phyloP scores from a whole-genome alignment of 2,113 vertebrate genomes.

The Seriola dumerili region DNA sequence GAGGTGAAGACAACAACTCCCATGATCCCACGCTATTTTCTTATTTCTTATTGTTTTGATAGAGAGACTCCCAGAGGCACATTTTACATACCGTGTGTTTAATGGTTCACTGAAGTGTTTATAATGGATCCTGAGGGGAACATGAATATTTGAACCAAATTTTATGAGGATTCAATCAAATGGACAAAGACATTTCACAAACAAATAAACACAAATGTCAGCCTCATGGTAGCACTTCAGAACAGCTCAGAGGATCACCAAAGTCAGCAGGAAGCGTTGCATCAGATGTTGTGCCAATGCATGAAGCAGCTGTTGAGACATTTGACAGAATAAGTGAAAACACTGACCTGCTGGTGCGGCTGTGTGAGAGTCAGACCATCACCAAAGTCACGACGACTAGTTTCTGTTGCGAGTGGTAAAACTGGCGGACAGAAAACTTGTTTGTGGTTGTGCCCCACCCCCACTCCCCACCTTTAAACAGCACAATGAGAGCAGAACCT shows the following conservation, averaged over 20 bases:
- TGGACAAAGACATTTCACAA: not conserved
- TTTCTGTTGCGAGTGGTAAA: constrained; percentile 1
- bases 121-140: too few species aligned
- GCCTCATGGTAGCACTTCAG: not conserved
- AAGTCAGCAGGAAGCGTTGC: not conserved
- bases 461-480: not conserved
- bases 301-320: not conserved
- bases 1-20: too few species aligned
- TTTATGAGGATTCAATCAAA: not conserved
- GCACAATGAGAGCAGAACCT: constrained; percentile 48
- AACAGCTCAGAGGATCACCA: not conserved
- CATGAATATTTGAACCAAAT: too few species aligned
- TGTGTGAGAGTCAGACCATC: not conserved
- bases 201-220: not conserved
- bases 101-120: too few species aligned
- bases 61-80: too few species aligned
- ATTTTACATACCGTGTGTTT: too few species aligned
- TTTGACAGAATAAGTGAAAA: not conserved
- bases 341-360: not conserved
- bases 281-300: not conserved
- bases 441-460: constrained; percentile 20
- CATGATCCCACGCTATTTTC: too few species aligned
- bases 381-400: not conserved
- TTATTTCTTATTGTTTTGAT: too few species aligned
- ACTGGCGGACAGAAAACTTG: constrained; percentile 1